Evolutionary conservation across 2,797 vertebrate species (phyloP).

Genomic region (Chelmon rostratus): DNA sequence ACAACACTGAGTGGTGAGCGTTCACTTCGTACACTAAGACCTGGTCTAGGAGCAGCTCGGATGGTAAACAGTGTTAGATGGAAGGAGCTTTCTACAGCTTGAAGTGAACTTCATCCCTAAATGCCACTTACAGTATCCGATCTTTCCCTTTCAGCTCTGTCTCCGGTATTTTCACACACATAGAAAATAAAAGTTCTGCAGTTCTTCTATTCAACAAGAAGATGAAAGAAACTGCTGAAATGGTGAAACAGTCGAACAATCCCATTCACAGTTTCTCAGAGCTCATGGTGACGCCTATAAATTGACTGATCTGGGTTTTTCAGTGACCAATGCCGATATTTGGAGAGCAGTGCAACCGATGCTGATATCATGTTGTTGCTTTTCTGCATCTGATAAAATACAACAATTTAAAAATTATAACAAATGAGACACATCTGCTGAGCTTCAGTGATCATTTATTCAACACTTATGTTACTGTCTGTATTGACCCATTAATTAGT

Average conservation of each 20-base stretch:
- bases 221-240: not conserved
- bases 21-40: not conserved
- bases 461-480: no score
- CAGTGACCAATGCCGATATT: no score
- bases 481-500: no score
- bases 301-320: no score
- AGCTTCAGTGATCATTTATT: no score
- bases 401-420: no score
- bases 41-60: not conserved
- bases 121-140: not conserved
- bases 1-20: conserved; percentile 94
- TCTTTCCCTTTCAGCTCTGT: not conserved
- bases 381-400: no score
- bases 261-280: no score
- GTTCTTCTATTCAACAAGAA: not conserved
- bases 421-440: no score
- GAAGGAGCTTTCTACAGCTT: not conserved
- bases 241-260: not conserved
- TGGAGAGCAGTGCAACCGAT: no score
- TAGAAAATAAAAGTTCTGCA: not conserved
- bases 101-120: not conserved
- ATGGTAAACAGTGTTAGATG: not conserved
- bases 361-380: no score
- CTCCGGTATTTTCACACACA: conserved; percentile 1
- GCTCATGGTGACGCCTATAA: no score